Evolutionary conservation across 2,797 vertebrate species (phyloP), one percentile per base, ranked within the genome.

Genomic region (Malurus splendens): DNA sequence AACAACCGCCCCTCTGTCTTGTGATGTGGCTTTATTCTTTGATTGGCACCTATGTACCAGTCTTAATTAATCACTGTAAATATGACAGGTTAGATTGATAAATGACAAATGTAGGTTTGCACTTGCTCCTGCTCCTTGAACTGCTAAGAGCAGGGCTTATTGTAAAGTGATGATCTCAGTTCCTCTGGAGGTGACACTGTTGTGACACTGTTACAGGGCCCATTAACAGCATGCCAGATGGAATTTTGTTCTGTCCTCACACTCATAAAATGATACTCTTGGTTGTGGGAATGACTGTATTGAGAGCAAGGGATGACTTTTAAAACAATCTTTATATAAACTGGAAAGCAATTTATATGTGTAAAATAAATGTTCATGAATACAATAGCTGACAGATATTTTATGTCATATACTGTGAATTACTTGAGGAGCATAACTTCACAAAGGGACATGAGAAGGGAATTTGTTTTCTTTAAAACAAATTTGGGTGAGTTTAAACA

Each of bases 191-290:
- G 93, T 96, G 95, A 96, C 96, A 96, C 93, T 93, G 89, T 88
- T 94, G 71, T 93, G 93, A 93, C 86, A 73, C 70, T 86, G 80
- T 78, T 90, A 89, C 82, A 93, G 82, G 92, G 92, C 92, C 95
- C 95, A 96, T 96, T 96, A 96, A 92, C 96, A 95, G 93, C 92
- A 92, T 96, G 95, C 94, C 96, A 96, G 89, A 95, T 95, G 95
- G 92, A 96, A 96, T 96, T 95, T 94, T 86, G 56, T 94, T 94
- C 95, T 94, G 76, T 95, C 83, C 91, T 96, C 93, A 95, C 95
- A 95, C 95, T 95, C 93, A 90, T 94, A 94, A 95, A 95, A 86
- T 83, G 75, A 92, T 96, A 86, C 76, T 91, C 30, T 1, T 68
- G 62, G 65, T 86, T 94, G 91, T 82, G 72, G 82, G 86, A 95